Percentiles rank a stretch among this genome's conserved stretches.
Evolutionary conservation across 2,113 vertebrate genomes (phyloP).

Genomic region (Lampris incognitus): DNA sequence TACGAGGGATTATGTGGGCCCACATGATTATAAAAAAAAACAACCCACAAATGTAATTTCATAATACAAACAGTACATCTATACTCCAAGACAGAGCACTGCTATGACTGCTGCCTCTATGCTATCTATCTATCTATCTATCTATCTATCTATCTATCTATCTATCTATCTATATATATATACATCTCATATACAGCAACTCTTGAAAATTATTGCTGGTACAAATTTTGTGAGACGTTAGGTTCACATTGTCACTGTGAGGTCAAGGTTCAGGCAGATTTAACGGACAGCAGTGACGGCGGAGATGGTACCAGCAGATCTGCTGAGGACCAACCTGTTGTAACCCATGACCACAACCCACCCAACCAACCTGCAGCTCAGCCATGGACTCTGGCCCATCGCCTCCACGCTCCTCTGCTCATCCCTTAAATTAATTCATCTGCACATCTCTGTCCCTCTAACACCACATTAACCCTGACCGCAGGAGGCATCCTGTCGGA

Average conservation of each 20-base stretch:
- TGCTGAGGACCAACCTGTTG: constrained; percentile 44
- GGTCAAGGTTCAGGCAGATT: constrained; percentile 34
- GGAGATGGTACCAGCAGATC: constrained; percentile 56
- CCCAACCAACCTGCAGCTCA: constrained; percentile 69
- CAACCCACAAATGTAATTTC: too few species aligned
- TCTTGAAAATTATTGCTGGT: background rate
- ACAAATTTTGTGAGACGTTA: constrained; percentile 2
- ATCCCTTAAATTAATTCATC: constrained; percentile 86
- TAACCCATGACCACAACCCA: constrained; percentile 45
- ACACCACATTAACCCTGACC: constrained; percentile 81
- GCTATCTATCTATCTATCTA: background rate
- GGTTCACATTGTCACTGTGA: constrained; percentile 8
- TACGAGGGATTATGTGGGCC: too few species aligned
- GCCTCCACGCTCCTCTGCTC: constrained; percentile 85
- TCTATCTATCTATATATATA: constrained; percentile 2
- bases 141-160: background rate
- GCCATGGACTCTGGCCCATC: constrained; percentile 70
- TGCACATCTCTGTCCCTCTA: constrained; percentile 81
- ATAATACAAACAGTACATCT: background rate
- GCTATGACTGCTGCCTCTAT: background rate
- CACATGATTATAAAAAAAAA: too few species aligned
- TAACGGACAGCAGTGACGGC: constrained; percentile 31
- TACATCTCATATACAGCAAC: background rate
- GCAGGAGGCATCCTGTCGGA: constrained; percentile 81
- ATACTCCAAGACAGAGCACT: background rate